These are phyloP conservation scores for Propithecus perrieri DNA, from an alignment of 2,797 vertebrate genomes.

Conservation along the genomic window DNA sequence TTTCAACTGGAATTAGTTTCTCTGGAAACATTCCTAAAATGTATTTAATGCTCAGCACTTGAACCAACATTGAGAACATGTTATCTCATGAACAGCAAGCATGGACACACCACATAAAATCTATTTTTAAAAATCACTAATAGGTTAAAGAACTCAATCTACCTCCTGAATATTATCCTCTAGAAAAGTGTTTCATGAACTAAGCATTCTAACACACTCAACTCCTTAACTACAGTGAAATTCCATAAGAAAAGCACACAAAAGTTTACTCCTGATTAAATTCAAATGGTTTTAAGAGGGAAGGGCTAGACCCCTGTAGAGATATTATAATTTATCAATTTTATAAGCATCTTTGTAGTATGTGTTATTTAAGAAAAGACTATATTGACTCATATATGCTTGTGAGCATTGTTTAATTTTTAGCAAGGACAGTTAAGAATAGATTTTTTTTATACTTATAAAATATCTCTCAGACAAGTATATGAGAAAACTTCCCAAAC, in stretches of 20 bases:
- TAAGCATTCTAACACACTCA: background rate
- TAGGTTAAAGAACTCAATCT: background rate
- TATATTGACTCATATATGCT: slow-evolving; percentile 40
- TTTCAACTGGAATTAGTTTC: background rate
- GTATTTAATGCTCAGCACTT: background rate
- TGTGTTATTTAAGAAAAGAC: slow-evolving; percentile 40
- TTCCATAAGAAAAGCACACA: background rate
- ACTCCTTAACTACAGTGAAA: background rate
- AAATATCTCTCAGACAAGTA: slow-evolving; percentile 63
- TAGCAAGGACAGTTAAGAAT: slow-evolving; percentile 63
- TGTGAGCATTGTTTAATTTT: slow-evolving; percentile 57
- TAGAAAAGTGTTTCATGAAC: slow-evolving; percentile 8
- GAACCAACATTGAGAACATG: background rate
- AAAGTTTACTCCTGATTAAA: background rate
- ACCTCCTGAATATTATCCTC: background rate
- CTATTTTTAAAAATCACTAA: background rate
- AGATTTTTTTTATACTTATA: slow-evolving; percentile 60
- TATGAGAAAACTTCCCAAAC: slow-evolving; percentile 59
- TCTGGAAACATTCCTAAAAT: background rate
- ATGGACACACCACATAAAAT: background rate
- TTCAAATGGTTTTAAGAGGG: background rate
- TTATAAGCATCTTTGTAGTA: slow-evolving; percentile 21
- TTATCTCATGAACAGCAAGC: background rate
- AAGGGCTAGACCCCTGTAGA: background rate
- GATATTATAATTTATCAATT: background rate